Evolutionary conservation across 2,797 vertebrate species (phyloP), one percentile per base, ranked within the genome.

Genomic region (Microcaecilia unicolor): DNA sequence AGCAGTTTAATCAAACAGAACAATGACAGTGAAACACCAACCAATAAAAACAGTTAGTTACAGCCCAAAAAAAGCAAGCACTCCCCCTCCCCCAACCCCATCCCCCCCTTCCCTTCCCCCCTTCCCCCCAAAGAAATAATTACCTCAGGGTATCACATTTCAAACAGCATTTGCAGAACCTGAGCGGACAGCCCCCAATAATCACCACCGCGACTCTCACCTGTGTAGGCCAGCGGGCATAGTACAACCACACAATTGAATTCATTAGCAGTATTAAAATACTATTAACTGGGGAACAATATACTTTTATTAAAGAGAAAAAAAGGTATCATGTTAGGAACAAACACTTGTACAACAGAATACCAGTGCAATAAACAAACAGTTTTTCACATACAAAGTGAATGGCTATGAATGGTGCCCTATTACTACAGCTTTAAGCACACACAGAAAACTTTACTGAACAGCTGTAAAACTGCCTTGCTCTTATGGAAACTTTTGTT

Each of bases 1-100:
- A 67, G 78, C 69, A 86, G 72, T 83, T 91, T 87, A 83, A 86
- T 87, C 70, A 61, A 67, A 56, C 60, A 69, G 47, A 29, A 39
- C n/a, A n/a, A n/a, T 15, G 27, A 31, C 51, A 61, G 49, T 62
- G 44, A 72, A 7, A 41, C 14, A 54, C 66, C 43, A 45, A 33
- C 49, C 72, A 41, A 52, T 34, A 31, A 58, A 28, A 19, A 3
- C 23, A 30, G 27, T 17, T 34, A 41, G 36, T 50, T 20, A 33
- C 44, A 10, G 25, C 1, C 34, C 1, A 19, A 24, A 36, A 17
- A 52, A 62, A n/a, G n/a, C 34, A n/a, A n/a, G n/a, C n/a, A 31
- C 28, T 50, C 54, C 58, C 66, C 56, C 48, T 67, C 64, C 56
- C 0, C 2, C 1, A 26, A 15, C 42, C 64, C 22, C 1, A 53